Conservation (phyloP, 2,888 invertebrate species). For the Tubulanus polymorphus region DNA sequence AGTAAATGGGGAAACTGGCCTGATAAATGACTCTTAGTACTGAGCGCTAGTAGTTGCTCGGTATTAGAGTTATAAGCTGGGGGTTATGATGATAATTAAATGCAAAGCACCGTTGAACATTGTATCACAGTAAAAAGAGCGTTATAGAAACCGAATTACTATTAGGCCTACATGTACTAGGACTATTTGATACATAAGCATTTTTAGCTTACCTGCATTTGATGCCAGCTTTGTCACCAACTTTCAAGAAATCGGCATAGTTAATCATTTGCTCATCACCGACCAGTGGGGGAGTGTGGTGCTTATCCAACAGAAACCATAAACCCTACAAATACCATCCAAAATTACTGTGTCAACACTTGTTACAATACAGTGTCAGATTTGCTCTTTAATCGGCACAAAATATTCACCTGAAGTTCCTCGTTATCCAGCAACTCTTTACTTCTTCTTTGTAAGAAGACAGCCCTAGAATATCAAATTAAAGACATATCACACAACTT, state of each 20-base stretch:
- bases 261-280: conserved; percentile 80
- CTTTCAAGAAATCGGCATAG: conserved; percentile 79
- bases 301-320: conserved; percentile 78
- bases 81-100: no score
- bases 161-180: no score
- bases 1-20: no score
- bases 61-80: no score
- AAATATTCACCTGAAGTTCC: conserved; percentile 63
- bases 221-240: conserved; percentile 68
- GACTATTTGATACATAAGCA: no score
- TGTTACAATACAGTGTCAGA: no score
- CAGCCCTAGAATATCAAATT: conserved; percentile 59
- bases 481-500: background rate
- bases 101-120: no score
- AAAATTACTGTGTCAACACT: background rate
- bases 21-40: no score
- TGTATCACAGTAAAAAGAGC: no score
- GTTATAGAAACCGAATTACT: no score
- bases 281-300: conserved; percentile 69
- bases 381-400: no score
- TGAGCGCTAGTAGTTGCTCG: no score
- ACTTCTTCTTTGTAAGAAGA: conserved; percentile 80
- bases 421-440: conserved; percentile 79
- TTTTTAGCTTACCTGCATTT: conserved; percentile 65
- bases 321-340: conserved; percentile 59